Evolutionary conservation across 2,888 invertebrate species (phyloP).

Genomic region (Copidosoma aretas): DNA sequence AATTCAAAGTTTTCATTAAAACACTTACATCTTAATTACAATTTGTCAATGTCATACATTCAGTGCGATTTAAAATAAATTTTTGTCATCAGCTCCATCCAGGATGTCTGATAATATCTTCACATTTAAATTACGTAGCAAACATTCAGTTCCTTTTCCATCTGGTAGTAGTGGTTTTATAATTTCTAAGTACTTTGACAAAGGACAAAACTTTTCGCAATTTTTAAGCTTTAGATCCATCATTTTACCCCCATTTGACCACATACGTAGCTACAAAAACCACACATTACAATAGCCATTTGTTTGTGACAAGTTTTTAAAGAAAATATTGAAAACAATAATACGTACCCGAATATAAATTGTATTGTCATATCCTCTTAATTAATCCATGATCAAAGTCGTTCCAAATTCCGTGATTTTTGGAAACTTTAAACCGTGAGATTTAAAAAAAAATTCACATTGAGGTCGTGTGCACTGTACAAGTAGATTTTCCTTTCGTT

Average conservation of each 20-base stretch:
- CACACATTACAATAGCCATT: not conserved
- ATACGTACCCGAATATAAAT: conserved; percentile 24
- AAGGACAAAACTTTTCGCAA: not conserved
- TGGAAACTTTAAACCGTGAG: not conserved
- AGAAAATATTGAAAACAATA: not conserved
- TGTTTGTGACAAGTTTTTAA: not conserved
- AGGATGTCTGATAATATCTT: too few species aligned
- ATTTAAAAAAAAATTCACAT: conserved; percentile 7
- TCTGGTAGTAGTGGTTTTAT: not conserved
- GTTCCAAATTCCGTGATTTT: conserved; percentile 20
- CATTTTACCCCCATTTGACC: not conserved
- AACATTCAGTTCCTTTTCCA: not conserved
- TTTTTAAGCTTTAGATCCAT: not conserved
- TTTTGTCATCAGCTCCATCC: too few species aligned
- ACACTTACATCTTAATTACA: too few species aligned
- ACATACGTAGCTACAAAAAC: not conserved
- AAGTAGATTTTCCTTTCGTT: conserved; percentile 17
- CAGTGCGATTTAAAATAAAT: too few species aligned
- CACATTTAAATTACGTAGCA: not conserved
- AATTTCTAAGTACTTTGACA: not conserved
- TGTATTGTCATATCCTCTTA: conserved; percentile 3
- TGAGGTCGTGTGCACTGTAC: conserved; percentile 28
- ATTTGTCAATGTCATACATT: too few species aligned
- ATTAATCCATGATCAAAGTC: conserved; percentile 21
- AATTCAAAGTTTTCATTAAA: too few species aligned